Percentiles rank a stretch among this genome's conserved stretches.
Evolutionary conservation across 1,140 invertebrate genomes (phyloP).

Genomic region (Lerema accius): DNA sequence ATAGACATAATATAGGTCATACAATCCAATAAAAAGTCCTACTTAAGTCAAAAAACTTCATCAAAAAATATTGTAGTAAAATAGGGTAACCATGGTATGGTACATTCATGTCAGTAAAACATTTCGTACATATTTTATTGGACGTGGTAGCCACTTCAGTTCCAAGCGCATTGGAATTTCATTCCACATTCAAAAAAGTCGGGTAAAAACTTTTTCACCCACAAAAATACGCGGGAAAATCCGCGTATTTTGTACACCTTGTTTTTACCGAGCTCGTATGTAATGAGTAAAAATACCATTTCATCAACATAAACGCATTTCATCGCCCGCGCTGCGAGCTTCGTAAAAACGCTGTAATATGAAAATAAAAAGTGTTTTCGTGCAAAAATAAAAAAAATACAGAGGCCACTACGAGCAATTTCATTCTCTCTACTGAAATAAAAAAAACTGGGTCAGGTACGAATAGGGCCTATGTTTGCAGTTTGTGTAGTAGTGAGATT

Average conservation of each 20-base stretch:
- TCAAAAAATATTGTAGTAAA: background rate
- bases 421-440: constrained; percentile 76
- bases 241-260: constrained; percentile 7
- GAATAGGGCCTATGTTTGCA: constrained; percentile 8
- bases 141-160: constrained; percentile 6
- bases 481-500: constrained; percentile 40
- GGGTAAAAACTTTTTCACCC: constrained; percentile 18
- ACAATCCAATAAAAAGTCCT: too few species aligned
- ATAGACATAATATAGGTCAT: too few species aligned
- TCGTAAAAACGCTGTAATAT: constrained; percentile 52
- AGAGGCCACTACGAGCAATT: constrained; percentile 70
- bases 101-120: constrained; percentile 1
- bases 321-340: constrained; percentile 33
- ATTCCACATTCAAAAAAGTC: constrained; percentile 14
- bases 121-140: constrained; percentile 11
- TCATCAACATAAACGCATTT: constrained; percentile 55
- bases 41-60: background rate
- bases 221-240: constrained; percentile 18
- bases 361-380: constrained; percentile 65
- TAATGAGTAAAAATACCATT: constrained; percentile 48
- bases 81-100: background rate
- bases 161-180: constrained; percentile 9
- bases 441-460: constrained; percentile 76
- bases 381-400: constrained; percentile 55
- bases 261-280: constrained; percentile 25